Conservation (phyloP, 37 sponge, comb jelly and placozoan species). For the Haliclona indistincta region DNA sequence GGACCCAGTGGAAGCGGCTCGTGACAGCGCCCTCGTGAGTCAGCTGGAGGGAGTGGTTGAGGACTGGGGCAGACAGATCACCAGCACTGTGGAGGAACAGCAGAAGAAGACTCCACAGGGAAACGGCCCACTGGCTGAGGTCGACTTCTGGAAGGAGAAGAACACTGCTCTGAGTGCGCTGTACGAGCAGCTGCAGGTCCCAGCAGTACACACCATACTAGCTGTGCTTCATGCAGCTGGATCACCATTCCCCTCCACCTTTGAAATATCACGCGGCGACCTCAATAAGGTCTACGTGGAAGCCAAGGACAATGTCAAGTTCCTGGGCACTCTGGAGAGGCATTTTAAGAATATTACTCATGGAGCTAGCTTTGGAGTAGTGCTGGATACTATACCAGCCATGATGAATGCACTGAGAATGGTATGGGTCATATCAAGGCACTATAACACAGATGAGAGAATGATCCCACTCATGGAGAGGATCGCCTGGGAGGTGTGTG, state of each 20-base stretch:
- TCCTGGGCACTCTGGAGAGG: constrained; percentile 94
- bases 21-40: constrained; percentile 58
- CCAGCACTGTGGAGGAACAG: constrained; percentile 74
- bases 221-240: constrained; percentile 72
- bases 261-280: constrained; percentile 87
- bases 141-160: constrained; percentile 98
- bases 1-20: constrained; percentile 50
- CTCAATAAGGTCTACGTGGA: constrained; percentile 91
- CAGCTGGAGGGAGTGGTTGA: constrained; percentile 78
- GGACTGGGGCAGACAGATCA: constrained; percentile 79
- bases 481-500: constrained; percentile 94
- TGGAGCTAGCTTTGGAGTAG: constrained; percentile 85
- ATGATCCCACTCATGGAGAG: constrained; percentile 99
- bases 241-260: constrained; percentile 62
- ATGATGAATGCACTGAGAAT: constrained; percentile 99
- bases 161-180: constrained; percentile 82
- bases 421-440: constrained; percentile 99
- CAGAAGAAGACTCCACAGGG: constrained; percentile 78
- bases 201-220: constrained; percentile 64
- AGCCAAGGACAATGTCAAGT: constrained; percentile 98
- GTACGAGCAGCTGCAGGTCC: constrained; percentile 90
- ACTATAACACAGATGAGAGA: constrained; percentile 97
- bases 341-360: constrained; percentile 98
- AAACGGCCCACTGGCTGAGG: constrained; percentile 93
- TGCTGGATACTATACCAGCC: constrained; percentile 90